A percentile compares a stretch with the other conserved stretches of the same genome.
phyloP scores from a whole-genome alignment of 1,140 invertebrate species.

The Drosophila nebulosa region DNA sequence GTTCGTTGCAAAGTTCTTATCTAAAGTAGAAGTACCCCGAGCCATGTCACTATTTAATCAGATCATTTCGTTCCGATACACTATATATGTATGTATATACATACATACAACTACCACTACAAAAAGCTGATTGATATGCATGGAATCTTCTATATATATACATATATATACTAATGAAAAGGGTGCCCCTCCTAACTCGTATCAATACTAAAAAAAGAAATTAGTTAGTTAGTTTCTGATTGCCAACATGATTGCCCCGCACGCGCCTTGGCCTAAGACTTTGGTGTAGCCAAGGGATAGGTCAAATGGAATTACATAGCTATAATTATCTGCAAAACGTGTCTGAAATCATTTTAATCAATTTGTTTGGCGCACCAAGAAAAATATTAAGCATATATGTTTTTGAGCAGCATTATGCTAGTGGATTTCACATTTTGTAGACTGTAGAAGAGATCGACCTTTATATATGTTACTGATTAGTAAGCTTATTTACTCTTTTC shows the following conservation, averaged over 20 bases:
- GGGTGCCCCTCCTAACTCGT: too few relatives aligned
- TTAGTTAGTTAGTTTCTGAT: not conserved
- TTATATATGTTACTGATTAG: too few relatives aligned
- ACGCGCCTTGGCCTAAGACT: not conserved
- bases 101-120: not conserved
- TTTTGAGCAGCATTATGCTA: too few relatives aligned
- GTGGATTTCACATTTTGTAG: too few relatives aligned
- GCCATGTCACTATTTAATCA: not conserved
- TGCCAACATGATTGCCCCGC: not conserved
- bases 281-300: not conserved
- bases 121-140: not conserved
- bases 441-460: too few relatives aligned
- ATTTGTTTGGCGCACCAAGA: too few relatives aligned
- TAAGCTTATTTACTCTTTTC: too few relatives aligned
- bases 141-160: not conserved
- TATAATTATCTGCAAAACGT: too few relatives aligned
- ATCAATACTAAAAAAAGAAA: too few relatives aligned
- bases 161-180: not conserved
- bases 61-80: not conserved
- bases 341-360: too few relatives aligned
- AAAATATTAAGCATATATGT: too few relatives aligned
- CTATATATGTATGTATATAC: too few relatives aligned
- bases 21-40: not conserved
- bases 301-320: not conserved
- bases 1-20: conserved; percentile 20